These are phyloP conservation scores for Corythaeola cristata DNA, from an alignment of 2,113 vertebrate genomes.

Conservation along the genomic window DNA sequence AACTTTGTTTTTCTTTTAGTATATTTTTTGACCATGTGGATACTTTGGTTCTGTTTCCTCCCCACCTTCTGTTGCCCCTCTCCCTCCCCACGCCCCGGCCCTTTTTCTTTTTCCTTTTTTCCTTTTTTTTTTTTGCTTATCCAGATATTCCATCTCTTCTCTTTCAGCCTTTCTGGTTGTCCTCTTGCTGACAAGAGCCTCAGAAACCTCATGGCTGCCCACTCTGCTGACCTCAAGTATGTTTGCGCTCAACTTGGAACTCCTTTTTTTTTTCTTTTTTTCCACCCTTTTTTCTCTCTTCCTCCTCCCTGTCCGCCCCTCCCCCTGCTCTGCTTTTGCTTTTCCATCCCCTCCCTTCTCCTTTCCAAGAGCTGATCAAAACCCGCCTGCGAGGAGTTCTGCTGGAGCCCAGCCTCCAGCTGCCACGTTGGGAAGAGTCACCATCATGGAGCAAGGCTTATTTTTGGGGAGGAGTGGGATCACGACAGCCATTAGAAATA, in stretches of 20 bases:
- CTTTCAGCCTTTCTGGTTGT: constrained; percentile 99
- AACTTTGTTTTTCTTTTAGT: not conserved
- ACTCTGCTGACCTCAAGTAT: constrained; percentile 99
- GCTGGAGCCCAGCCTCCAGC: not conserved
- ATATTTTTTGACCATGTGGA: constrained; percentile 25
- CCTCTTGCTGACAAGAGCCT: constrained; percentile 99
- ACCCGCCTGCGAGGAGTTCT: not conserved
- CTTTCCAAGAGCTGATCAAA: constrained; percentile 24
- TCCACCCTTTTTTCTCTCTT: constrained; percentile 10
- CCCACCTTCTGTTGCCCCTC: constrained; percentile 54
- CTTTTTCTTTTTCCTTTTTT: not conserved
- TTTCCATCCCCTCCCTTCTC: constrained; percentile 48
- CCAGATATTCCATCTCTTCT: constrained; percentile 82
- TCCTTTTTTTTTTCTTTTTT: constrained; percentile 62
- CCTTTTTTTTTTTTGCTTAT: constrained; percentile 63
- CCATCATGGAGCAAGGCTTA: not conserved
- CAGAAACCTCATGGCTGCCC: constrained; percentile 99
- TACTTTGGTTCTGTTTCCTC: constrained; percentile 74
- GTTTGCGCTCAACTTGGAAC: constrained; percentile 85
- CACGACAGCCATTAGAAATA: not conserved
- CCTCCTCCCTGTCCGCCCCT: not conserved
- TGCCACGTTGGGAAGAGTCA: not conserved
- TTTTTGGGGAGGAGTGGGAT: not conserved
- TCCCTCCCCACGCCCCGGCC: constrained; percentile 34
- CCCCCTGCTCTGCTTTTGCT: constrained; percentile 60